These are phyloP conservation scores for Agelaius phoeniceus DNA, from an alignment of 2,113 vertebrate species.

Conservation along the genomic window DNA sequence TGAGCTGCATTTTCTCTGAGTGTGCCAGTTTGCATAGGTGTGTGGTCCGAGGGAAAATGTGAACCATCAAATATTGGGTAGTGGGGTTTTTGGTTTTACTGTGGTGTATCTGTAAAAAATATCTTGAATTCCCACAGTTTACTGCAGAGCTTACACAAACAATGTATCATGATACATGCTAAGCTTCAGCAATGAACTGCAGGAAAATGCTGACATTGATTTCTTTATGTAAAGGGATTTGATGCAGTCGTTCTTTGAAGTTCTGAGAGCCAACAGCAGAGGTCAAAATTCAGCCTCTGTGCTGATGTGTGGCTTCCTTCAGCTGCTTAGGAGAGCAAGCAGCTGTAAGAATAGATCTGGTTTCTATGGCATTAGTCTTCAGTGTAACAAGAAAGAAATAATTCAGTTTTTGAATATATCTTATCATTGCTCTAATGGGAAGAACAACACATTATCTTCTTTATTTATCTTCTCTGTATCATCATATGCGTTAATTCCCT, in stretches of 20 bases:
- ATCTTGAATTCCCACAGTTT: not conserved
- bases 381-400: conserved; percentile 2
- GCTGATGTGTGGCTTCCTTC: not conserved
- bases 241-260: not conserved
- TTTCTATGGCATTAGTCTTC: conserved; percentile 39
- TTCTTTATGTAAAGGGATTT: not conserved
- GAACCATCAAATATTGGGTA: not conserved
- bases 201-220: not conserved
- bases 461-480: conserved; percentile 51
- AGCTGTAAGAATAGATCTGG: not conserved
- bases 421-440: conserved; percentile 27
- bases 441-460: conserved; percentile 46
- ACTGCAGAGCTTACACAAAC: not conserved
- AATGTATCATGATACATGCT: not conserved
- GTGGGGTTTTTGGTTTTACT: accelerated
- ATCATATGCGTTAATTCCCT: conserved; percentile 46
- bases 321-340: not conserved
- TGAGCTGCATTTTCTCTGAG: not conserved
- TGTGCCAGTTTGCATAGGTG: not conserved
- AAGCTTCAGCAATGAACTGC: not conserved
- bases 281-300: not conserved
- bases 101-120: not conserved
- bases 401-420: not conserved
- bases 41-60: not conserved
- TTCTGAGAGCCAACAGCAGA: not conserved